Conservation (phyloP, 2,113 vertebrate species). For the Picathartes gymnocephalus region DNA sequence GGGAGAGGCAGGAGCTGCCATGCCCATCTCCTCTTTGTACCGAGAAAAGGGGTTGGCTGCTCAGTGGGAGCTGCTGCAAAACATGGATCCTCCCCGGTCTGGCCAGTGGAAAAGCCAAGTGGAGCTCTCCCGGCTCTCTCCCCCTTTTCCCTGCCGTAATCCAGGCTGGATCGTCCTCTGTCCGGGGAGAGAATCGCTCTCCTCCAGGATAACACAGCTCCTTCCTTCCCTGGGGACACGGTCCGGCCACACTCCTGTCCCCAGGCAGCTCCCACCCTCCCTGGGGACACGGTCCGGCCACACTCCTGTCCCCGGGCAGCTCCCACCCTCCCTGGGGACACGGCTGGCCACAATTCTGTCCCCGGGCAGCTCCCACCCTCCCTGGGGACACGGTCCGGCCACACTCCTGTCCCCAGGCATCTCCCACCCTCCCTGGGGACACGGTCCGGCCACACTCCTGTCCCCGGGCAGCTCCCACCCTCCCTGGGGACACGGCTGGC, state of each 20-base stretch:
- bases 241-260: background rate
- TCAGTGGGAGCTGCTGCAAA: background rate
- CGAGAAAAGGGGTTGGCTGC: accelerated
- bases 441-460: background rate
- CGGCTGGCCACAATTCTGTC: background rate
- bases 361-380: background rate
- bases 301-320: background rate
- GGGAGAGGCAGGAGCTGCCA: background rate
- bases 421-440: background rate
- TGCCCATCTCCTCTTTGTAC: accelerated
- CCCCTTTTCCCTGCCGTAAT: accelerated
- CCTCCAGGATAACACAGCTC: background rate
- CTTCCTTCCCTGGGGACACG: background rate
- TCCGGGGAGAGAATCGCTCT: background rate
- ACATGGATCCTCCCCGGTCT: background rate
- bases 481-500: background rate
- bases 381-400: background rate
- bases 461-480: background rate
- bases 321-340: background rate
- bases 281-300: background rate
- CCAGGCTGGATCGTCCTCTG: background rate
- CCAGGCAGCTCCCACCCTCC: background rate
- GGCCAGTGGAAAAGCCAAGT: background rate
- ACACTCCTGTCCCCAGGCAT: too few species aligned
- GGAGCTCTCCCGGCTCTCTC: background rate